These are phyloP conservation scores for Caenorhabditis remanei DNA, from an alignment of 1,140 invertebrate species.

Conservation along the genomic window DNA sequence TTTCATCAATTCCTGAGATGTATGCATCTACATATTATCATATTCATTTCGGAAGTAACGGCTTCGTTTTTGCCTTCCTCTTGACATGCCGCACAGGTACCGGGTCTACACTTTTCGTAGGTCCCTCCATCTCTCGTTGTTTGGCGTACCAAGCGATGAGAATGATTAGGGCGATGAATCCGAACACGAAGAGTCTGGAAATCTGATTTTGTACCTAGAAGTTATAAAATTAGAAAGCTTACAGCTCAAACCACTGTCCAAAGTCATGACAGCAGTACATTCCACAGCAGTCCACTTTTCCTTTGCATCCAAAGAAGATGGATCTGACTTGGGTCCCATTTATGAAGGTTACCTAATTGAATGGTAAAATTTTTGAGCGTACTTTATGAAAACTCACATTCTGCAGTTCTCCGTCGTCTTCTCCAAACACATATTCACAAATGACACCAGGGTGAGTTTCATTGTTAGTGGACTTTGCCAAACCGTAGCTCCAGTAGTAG, in stretches of 20 bases:
- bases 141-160: conserved; percentile 27
- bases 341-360: background rate
- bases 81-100: background rate
- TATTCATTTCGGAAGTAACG: too few relatives aligned
- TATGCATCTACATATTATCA: background rate
- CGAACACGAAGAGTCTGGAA: conserved; percentile 16
- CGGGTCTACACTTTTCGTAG: background rate
- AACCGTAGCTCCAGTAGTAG: conserved; percentile 43
- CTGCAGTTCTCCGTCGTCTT: conserved; percentile 30
- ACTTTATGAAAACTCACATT: background rate
- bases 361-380: background rate
- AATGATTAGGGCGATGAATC: background rate
- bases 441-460: background rate
- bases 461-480: background rate
- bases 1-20: background rate
- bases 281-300: conserved; percentile 31
- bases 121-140: background rate
- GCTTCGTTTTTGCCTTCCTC: background rate
- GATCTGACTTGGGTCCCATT: conserved; percentile 18
- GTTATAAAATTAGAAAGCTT: background rate
- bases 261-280: conserved; percentile 46
- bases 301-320: conserved; percentile 20
- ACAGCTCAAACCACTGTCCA: conserved; percentile 24
- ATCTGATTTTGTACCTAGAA: background rate
- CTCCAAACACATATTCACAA: conserved; percentile 39